Evolutionary conservation across 2,888 invertebrate genomes (phyloP).

Genomic region (Phorcus lineatus): DNA sequence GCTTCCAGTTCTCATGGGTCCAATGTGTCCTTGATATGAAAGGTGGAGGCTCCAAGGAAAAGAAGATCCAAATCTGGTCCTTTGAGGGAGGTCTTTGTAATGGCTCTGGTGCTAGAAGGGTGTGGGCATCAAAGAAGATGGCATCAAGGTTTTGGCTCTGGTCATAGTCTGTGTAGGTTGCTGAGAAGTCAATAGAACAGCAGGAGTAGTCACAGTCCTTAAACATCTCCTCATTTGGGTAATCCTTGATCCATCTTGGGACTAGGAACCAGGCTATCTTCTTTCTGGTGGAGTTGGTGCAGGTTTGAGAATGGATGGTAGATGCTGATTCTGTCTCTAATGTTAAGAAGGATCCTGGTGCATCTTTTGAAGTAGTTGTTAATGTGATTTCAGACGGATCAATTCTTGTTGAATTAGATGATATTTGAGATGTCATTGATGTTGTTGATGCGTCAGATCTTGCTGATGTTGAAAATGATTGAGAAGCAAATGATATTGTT

Average conservation of each 20-base stretch:
- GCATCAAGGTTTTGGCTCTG: neutral
- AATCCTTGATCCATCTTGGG: neutral
- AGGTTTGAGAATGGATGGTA: no score
- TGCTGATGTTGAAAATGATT: no score
- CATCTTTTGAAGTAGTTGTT: no score
- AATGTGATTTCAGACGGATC: no score
- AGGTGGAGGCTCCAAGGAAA: neutral
- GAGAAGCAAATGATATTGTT: no score
- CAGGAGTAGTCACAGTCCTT: neutral
- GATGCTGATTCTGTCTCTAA: no score
- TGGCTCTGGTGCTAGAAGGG: neutral
- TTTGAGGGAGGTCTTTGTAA: neutral
- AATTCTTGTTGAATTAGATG: no score
- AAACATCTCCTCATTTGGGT: neutral
- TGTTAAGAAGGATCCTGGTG: no score
- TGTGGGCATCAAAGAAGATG: neutral
- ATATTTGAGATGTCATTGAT: no score
- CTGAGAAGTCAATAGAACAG: neutral
- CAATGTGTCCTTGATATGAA: neutral
- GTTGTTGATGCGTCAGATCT: no score
- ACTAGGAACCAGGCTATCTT: no score
- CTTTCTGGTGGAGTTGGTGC: no score
- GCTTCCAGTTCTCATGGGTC: neutral
- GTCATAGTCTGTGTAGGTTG: neutral
- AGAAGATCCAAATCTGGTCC: constrained; percentile 17